Evolutionary conservation across 2,888 invertebrate species (phyloP), one percentile per base, ranked within the genome.

Genomic region (Pseudolycoriella hygida): DNA sequence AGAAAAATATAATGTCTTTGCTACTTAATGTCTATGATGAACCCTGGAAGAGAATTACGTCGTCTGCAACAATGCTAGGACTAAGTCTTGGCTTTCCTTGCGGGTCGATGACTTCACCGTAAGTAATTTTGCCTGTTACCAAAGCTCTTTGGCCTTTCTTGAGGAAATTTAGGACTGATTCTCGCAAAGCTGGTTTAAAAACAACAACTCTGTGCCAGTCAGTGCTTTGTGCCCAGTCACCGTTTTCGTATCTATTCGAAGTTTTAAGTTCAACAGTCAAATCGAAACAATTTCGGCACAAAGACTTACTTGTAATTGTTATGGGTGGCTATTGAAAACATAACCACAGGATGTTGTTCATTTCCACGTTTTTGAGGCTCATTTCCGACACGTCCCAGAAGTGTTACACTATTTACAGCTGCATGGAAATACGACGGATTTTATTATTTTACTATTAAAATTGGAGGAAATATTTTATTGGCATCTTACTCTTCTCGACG

Each of bases 171-270:
- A 80, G 76, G 0, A 88, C 80, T 1, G 74, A 73, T 20, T 90
- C 87, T 34, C 90, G 70, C 2, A 94, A 70, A 45, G 74, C 73
- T 3, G 88, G 89, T 57, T 80, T 86, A 60, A 93, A 93, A 6
- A 92, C 80, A 54, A 83, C 80, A 42, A 93, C 65, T 54, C 86
- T 72, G 63, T 93, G 93, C 93, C 93, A 93, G 53, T 92, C 90
- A 8, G 90, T 89, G 55, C 83, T 77, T 59, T 90, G 88, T 44
- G 81, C 66, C 57, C 80, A 71, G 53, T 88, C 86, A 4, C 87
- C 89, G 58, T 72, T 68, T 55, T 80, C 80, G 64, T 80, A 78
- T 57, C 60, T 59, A 50, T 41, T 19, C n/a, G n/a, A n/a, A n/a
- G n/a, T n/a, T n/a, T n/a, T n/a, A n/a, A 39, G 31, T n/a, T n/a